phyloP scores from a whole-genome alignment of 2,888 invertebrate species.

The Alsophila aescularia region DNA sequence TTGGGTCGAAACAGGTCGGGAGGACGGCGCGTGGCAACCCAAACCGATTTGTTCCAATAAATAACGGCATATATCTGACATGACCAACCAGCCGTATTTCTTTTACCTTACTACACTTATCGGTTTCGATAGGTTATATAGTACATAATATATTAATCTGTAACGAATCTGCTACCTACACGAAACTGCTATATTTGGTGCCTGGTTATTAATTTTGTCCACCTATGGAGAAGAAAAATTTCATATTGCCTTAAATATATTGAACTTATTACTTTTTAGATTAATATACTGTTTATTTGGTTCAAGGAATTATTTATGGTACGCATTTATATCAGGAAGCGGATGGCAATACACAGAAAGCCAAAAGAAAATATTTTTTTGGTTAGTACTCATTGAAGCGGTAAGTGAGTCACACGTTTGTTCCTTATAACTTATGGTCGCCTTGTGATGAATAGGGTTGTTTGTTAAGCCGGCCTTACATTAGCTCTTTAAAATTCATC shows the following conservation, averaged over 20 bases:
- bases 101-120: slow-evolving; percentile 21
- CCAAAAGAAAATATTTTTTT: background rate
- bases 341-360: background rate
- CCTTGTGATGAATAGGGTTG: slow-evolving; percentile 32
- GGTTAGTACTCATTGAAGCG: slow-evolving; percentile 12
- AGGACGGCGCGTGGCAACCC: slow-evolving; percentile 33
- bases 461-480: slow-evolving; percentile 34
- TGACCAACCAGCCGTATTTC: slow-evolving; percentile 19
- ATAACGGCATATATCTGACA: slow-evolving; percentile 32
- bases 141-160: too few relatives aligned
- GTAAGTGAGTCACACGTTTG: slow-evolving; percentile 29
- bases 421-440: slow-evolving; percentile 30
- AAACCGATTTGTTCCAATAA: slow-evolving; percentile 34
- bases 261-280: too few relatives aligned
- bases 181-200: too few relatives aligned
- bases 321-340: background rate
- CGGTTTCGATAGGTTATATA: too few relatives aligned
- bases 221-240: too few relatives aligned
- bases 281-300: too few relatives aligned
- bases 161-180: too few relatives aligned
- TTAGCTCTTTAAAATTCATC: too few relatives aligned
- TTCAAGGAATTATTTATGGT: too few relatives aligned
- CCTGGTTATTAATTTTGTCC: too few relatives aligned
- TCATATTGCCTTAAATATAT: too few relatives aligned
- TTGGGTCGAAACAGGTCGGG: slow-evolving; percentile 32